Percentiles rank a stretch among this genome's conserved stretches.
These are phyloP conservation scores for Junonia oenone DNA, from an alignment of 2,888 invertebrate species.

Conservation along the genomic window DNA sequence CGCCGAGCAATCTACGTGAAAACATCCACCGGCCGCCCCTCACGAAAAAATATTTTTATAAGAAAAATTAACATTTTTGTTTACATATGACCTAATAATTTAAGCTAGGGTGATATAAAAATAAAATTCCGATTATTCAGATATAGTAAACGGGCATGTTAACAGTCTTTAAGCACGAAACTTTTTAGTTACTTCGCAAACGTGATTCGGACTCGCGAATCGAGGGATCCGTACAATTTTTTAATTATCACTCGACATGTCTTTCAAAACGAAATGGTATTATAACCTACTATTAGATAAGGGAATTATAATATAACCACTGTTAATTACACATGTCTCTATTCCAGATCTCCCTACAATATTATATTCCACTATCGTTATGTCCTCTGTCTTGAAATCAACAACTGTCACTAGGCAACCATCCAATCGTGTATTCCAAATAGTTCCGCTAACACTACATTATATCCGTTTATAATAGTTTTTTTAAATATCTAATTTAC, in stretches of 20 bases:
- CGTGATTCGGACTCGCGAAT: neutral
- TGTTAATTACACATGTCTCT: no score
- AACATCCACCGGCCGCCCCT: slow-evolving; percentile 6
- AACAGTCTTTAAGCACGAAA: slow-evolving; percentile 29
- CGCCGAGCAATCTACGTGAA: slow-evolving; percentile 16
- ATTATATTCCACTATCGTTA: no score
- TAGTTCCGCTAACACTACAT: no score
- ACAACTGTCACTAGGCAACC: no score
- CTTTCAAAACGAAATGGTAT: no score
- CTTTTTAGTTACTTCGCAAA: slow-evolving; percentile 12
- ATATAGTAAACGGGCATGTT: slow-evolving; percentile 26
- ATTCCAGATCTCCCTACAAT: no score
- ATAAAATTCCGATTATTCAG: slow-evolving; percentile 20
- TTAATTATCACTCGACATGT: neutral
- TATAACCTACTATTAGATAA: no score
- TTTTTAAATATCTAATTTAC: no score
- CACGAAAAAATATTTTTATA: slow-evolving; percentile 13
- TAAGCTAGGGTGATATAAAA: slow-evolving; percentile 9
- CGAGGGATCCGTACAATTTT: neutral
- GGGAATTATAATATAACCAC: no score
- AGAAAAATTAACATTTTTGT: slow-evolving; percentile 14
- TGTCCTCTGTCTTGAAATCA: no score
- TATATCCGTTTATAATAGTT: no score
- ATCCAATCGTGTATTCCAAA: no score
- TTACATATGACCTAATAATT: slow-evolving; percentile 6